Conservation (phyloP, 2,113 vertebrate genomes). For the Solea solea region DNA sequence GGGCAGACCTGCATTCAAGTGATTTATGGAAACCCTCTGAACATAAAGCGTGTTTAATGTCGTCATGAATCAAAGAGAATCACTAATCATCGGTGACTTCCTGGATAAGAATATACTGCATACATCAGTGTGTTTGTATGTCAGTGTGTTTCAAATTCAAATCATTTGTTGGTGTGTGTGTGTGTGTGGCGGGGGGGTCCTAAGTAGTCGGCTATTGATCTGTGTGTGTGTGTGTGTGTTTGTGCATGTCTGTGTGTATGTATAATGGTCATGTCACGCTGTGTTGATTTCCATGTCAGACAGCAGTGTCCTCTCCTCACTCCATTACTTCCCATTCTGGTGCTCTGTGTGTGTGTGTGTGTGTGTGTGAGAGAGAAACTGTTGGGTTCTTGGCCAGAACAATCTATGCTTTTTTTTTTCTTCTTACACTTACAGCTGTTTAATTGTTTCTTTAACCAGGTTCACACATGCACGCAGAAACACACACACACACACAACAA, state of each 20-base stretch:
- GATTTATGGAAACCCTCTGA: not conserved
- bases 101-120: not conserved
- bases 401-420: constrained; percentile 32
- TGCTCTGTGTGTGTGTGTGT: constrained; percentile 19
- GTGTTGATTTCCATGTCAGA: constrained; percentile 74
- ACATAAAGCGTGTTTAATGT: not conserved
- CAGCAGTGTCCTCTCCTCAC: constrained; percentile 69
- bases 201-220: constrained; percentile 56
- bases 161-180: constrained; percentile 35
- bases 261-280: constrained; percentile 64
- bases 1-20: not conserved
- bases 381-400: constrained; percentile 46
- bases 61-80: constrained; percentile 23
- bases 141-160: constrained; percentile 12
- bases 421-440: constrained; percentile 60
- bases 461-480: constrained; percentile 23
- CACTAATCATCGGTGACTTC: not conserved
- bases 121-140: not conserved
- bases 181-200: not conserved
- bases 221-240: constrained; percentile 6
- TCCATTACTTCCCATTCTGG: constrained; percentile 72
- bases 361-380: constrained; percentile 17
- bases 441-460: constrained; percentile 55
- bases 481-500: constrained; percentile 25
- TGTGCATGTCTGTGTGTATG: constrained; percentile 23